phyloP scores from a whole-genome alignment of 2,888 invertebrate genomes.

The Stenichneumon culpator region DNA sequence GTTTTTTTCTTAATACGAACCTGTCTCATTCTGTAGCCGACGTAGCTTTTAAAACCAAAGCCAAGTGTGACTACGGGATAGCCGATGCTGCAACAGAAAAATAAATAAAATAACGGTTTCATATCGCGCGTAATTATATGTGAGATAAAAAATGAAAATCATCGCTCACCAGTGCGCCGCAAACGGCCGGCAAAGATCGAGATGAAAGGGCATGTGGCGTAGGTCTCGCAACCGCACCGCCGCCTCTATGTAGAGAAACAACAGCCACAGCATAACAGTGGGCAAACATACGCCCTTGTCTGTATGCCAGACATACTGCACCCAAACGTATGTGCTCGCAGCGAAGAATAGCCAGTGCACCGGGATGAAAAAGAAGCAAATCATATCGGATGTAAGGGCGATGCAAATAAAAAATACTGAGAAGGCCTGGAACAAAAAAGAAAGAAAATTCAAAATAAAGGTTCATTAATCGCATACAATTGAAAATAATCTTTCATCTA shows the following conservation, averaged over 20 bases:
- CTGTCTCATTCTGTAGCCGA: conserved; percentile 94
- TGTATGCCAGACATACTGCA: conserved; percentile 99
- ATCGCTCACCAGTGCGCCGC: conserved; percentile 95
- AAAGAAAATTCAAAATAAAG: conserved; percentile 29
- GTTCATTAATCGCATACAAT: neutral
- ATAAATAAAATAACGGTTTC: conserved; percentile 17
- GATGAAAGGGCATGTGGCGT: conserved; percentile 93
- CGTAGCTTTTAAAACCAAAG: conserved; percentile 97
- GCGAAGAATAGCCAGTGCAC: conserved; percentile 99
- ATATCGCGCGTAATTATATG: conserved; percentile 12
- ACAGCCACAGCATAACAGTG: conserved; percentile 96
- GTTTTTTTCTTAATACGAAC: conserved; percentile 82
- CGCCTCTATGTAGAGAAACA: conserved; percentile 97
- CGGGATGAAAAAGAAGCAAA: conserved; percentile 99
- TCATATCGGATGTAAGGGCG: conserved; percentile 98
- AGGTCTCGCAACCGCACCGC: conserved; percentile 94
- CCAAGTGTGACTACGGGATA: conserved; percentile 98
- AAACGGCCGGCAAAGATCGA: conserved; percentile 97
- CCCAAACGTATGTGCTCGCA: conserved; percentile 99
- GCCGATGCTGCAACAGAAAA: conserved; percentile 89
- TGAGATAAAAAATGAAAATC: neutral
- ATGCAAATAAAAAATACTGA: conserved; percentile 99
- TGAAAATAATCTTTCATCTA: neutral
- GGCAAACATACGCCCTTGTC: conserved; percentile 98
- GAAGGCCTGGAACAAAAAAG: conserved; percentile 92